Evolutionary conservation across 2,888 invertebrate species (phyloP), one percentile per base, ranked within the genome.

Genomic region (Diploptera punctata): DNA sequence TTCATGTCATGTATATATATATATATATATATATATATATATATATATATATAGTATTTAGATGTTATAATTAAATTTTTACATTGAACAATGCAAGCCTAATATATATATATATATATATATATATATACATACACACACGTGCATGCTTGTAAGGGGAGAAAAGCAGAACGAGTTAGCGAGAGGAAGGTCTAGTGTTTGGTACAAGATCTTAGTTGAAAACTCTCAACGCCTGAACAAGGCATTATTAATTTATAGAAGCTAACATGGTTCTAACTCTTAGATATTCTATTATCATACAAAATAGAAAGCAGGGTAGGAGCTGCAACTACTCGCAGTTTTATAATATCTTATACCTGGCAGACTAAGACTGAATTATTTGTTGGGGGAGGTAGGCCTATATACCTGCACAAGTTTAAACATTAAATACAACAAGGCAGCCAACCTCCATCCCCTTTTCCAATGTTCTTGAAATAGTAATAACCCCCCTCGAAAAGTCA

Each of bases 211-310:
- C 68, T 68, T 68, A 29, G 49, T 54, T 38, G 24, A 38, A 43
- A 44, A 65, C 44, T 47, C 61, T 61, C 70, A 43, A 60, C 70
- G 70, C 61, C 24, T 71, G 71, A 71, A 67, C 72, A 62, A 62
- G 47, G 47, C 73, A 75, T 75, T 72, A 74, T 69, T 72, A 75
- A 75, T 75, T 75, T 74, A 75, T 71, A 49, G 44, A 52, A 61
- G 70, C 75, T 70, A 74, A 74, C 71, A 72, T 72, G 71, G 75
- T 26, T 75, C 75, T 69, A 68, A 75, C 73, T 75, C 74, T 75
- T 72, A 75, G 75, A 72, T 75, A 74, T 75, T 75, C 74, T 75
- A 75, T 75, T 75, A 75, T 75, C 75, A 75, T 75, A 75, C 73
- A 75, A 75, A 75, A 75, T 75, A 75, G 73, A 75, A 67, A 60